Percentiles rank a stretch among this genome's conserved stretches.
Evolutionary conservation across 2,797 vertebrate species (phyloP).

Genomic region (Harpagifer antarcticus): DNA sequence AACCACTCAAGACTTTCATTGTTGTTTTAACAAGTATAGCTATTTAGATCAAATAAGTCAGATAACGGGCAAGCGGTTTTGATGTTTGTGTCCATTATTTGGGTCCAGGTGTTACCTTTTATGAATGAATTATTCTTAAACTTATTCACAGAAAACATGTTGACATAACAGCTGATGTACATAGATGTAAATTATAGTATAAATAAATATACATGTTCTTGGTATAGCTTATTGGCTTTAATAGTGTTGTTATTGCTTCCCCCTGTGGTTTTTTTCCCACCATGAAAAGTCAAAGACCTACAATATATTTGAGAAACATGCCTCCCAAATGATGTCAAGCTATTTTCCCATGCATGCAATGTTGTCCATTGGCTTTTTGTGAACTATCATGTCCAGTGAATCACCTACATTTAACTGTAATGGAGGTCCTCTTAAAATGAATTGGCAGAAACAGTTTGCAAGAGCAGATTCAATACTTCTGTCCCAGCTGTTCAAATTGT

Average conservation of each 20-base stretch:
- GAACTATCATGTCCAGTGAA: not conserved
- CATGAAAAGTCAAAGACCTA: not conserved
- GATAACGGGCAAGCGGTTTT: not conserved
- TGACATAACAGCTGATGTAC: not conserved
- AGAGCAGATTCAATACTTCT: too few relatives aligned
- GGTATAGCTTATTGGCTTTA: not conserved
- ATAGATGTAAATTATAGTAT: not conserved
- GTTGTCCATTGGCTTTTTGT: not conserved
- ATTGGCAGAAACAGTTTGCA: not conserved
- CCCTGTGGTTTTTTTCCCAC: not conserved
- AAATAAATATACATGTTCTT: not conserved
- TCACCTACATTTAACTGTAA: not conserved
- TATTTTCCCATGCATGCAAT: not conserved
- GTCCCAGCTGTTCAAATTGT: too few relatives aligned
- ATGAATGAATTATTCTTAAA: not conserved
- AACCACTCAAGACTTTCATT: not conserved
- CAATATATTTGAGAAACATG: constrained; percentile 1
- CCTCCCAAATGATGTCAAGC: not conserved
- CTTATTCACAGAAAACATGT: not conserved
- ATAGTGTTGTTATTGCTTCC: not conserved
- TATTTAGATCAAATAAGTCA: not conserved
- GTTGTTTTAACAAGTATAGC: not conserved
- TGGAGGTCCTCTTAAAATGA: not conserved
- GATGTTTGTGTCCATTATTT: not conserved
- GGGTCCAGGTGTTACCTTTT: not conserved